Conservation (phyloP, 2,888 invertebrate genomes). For the Actias luna region DNA sequence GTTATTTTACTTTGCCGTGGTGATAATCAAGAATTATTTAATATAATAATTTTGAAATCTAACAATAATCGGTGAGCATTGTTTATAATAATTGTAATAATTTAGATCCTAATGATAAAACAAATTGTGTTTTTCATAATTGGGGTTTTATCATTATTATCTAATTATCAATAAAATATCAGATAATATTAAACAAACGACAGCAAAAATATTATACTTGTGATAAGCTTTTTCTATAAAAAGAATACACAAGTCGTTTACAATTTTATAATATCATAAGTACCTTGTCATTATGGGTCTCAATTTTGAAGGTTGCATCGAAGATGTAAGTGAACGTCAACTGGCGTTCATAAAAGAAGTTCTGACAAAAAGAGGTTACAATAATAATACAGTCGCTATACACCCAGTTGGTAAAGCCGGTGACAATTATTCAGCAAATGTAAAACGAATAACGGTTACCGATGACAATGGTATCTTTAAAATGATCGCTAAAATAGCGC, state of each 20-base stretch:
- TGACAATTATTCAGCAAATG: slow-evolving; percentile 42
- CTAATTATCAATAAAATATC: background rate
- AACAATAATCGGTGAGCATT: no score
- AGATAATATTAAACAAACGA: background rate
- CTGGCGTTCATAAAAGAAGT: slow-evolving; percentile 40
- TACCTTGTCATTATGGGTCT: slow-evolving; percentile 35
- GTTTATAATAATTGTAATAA: no score
- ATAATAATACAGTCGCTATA: slow-evolving; percentile 34
- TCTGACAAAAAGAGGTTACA: slow-evolving; percentile 38
- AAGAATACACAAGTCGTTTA: slow-evolving; percentile 27
- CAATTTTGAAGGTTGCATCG: slow-evolving; percentile 39
- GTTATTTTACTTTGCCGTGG: no score
- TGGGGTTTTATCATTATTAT: no score
- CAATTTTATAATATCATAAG: slow-evolving; percentile 16
- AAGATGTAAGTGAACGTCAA: slow-evolving; percentile 36
- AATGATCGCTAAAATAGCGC: slow-evolving; percentile 55
- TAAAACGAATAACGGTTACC: slow-evolving; percentile 37
- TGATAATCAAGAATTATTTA: no score
- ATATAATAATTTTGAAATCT: no score
- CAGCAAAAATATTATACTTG: slow-evolving; percentile 4
- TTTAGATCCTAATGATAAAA: no score
- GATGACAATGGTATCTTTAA: slow-evolving; percentile 35
- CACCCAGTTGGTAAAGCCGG: slow-evolving; percentile 39
- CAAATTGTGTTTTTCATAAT: no score
- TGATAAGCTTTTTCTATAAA: slow-evolving; percentile 24